Conservation (phyloP, 2,888 invertebrate genomes). For the Rambutsinella grinnellia region DNA sequence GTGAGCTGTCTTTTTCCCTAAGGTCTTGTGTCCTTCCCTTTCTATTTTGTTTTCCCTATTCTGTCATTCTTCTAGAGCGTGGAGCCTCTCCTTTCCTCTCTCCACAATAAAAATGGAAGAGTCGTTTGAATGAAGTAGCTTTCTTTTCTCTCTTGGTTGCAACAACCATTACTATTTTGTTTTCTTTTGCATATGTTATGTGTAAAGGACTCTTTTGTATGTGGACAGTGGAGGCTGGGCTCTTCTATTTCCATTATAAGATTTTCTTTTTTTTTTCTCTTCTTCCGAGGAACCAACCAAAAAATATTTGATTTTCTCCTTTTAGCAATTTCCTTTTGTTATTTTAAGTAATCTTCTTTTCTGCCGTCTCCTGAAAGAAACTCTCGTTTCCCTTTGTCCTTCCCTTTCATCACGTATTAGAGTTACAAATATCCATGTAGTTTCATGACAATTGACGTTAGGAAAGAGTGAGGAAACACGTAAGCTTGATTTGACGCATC, state of each 20-base stretch:
- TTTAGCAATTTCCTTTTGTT: background rate
- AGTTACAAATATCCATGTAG: too few species aligned
- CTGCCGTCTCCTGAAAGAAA: too few species aligned
- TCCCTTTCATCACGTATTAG: background rate
- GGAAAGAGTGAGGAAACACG: background rate
- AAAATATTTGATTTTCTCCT: background rate
- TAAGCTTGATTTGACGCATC: too few species aligned
- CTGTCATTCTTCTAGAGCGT: background rate
- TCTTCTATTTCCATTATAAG: background rate
- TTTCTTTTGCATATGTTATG: background rate
- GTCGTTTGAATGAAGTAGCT: too few species aligned
- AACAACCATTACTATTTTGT: too few species aligned
- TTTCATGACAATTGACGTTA: background rate
- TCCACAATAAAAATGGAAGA: too few species aligned
- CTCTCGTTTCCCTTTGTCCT: background rate
- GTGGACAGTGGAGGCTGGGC: too few species aligned
- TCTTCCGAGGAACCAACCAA: too few species aligned
- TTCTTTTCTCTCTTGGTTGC: too few species aligned
- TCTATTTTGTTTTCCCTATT: background rate
- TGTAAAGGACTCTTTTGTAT: background rate
- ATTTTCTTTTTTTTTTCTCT: background rate
- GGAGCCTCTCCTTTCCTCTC: too few species aligned
- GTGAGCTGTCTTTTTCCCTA: background rate
- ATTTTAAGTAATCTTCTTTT: background rate
- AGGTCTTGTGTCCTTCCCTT: background rate